These are phyloP conservation scores for Drosophila leontia DNA, from an alignment of 1,140 invertebrate genomes.

Conservation along the genomic window DNA sequence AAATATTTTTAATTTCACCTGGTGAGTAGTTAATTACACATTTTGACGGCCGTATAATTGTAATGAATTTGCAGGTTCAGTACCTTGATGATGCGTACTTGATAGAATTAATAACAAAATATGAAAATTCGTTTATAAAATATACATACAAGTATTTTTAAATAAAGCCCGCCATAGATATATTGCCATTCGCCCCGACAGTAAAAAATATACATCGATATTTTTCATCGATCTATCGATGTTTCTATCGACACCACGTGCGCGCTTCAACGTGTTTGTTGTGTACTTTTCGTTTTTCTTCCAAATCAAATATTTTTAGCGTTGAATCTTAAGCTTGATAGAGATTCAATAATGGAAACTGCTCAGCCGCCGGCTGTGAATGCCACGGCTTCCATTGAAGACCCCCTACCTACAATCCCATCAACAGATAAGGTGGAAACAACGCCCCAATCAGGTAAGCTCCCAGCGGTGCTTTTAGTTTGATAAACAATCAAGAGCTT, in stretches of 20 bases:
- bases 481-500: conserved; percentile 6
- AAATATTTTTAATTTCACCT: not conserved
- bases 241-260: conserved; percentile 31
- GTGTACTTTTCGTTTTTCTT: not conserved
- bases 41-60: not conserved
- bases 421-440: conserved; percentile 29
- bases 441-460: conserved; percentile 39
- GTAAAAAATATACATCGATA: no score
- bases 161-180: not conserved
- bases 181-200: conserved; percentile 7
- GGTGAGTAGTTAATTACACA: not conserved
- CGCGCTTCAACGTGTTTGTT: conserved; percentile 30
- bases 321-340: not conserved
- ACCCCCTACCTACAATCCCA: not conserved
- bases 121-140: not conserved
- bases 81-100: not conserved
- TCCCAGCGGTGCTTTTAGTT: not conserved
- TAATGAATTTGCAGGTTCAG: not conserved
- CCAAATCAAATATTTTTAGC: no score
- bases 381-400: not conserved
- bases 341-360: conserved; percentile 24
- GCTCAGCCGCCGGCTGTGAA: conserved; percentile 27
- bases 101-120: not conserved
- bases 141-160: not conserved
- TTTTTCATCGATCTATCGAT: no score